These are phyloP conservation scores for Oryctes rhinoceros DNA, from an alignment of 1,140 invertebrate species.

Conservation along the genomic window DNA sequence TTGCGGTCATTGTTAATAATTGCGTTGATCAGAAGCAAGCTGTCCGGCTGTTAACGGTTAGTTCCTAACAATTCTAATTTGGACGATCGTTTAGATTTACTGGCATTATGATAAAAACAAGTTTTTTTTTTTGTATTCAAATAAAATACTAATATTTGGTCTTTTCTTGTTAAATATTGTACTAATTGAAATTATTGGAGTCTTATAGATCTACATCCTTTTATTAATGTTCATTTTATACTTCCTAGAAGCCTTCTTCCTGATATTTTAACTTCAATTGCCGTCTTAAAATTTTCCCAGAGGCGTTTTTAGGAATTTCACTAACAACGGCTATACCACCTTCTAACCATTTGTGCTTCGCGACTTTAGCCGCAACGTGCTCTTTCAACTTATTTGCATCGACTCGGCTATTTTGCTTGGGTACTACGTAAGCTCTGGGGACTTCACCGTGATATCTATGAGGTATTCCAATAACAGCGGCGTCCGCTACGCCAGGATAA, in stretches of 20 bases:
- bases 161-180: too few relatives aligned
- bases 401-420: constrained; percentile 57
- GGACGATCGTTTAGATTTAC: too few relatives aligned
- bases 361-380: constrained; percentile 59
- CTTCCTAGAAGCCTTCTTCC: constrained; percentile 11
- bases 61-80: too few relatives aligned
- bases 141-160: too few relatives aligned
- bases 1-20: too few relatives aligned
- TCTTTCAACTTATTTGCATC: constrained; percentile 60
- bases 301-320: constrained; percentile 69
- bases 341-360: constrained; percentile 60
- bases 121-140: too few relatives aligned
- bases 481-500: constrained; percentile 80
- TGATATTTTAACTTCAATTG: constrained; percentile 61
- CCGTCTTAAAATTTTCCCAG: constrained; percentile 71
- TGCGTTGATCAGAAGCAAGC: too few relatives aligned
- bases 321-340: constrained; percentile 66
- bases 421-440: constrained; percentile 75
- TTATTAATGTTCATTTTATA: neutral
- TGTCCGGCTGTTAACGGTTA: too few relatives aligned
- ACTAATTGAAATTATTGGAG: too few relatives aligned
- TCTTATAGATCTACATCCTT: too few relatives aligned
- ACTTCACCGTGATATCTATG: constrained; percentile 77
- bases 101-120: too few relatives aligned
- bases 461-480: constrained; percentile 83